A percentile compares a stretch with the other conserved stretches of the same genome.
These are phyloP conservation scores for Cataglyphis rosenhaueri DNA, from an alignment of 2,888 invertebrate genomes.

Conservation along the genomic window DNA sequence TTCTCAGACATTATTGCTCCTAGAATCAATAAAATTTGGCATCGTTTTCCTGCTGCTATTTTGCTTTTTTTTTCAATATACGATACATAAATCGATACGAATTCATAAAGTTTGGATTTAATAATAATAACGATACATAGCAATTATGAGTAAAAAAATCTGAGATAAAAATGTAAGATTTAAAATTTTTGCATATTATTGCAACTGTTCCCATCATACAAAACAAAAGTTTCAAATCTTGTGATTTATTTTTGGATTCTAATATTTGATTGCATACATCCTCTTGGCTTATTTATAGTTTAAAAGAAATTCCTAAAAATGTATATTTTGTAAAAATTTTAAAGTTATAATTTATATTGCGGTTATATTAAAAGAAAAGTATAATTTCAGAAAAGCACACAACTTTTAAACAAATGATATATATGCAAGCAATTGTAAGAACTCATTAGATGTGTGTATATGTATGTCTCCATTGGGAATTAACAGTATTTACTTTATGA, in stretches of 20 bases:
- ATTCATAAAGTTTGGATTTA: constrained; percentile 23
- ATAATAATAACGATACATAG: constrained; percentile 15
- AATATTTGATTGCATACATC: background rate
- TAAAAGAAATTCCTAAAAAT: constrained; percentile 5
- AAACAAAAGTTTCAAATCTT: background rate
- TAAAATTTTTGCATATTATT: constrained; percentile 21
- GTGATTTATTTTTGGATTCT: background rate
- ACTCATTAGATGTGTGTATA: background rate
- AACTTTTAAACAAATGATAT: background rate
- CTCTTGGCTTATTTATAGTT: background rate
- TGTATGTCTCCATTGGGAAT: background rate
- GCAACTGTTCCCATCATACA: background rate
- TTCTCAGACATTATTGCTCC: background rate
- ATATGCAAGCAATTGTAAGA: background rate
- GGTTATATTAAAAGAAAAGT: background rate
- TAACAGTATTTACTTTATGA: background rate
- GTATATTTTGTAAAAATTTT: background rate
- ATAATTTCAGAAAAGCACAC: constrained; percentile 2
- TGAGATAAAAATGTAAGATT: constrained; percentile 40
- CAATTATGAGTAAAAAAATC: constrained; percentile 2
- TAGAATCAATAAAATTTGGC: constrained; percentile 16
- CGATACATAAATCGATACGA: constrained; percentile 22
- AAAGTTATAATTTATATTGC: constrained; percentile 6
- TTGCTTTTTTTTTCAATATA: constrained; percentile 21
- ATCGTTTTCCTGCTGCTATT: constrained; percentile 7